Evolutionary conservation across 2,888 invertebrate species (phyloP).

Genomic region (Druceiella hillmani): DNA sequence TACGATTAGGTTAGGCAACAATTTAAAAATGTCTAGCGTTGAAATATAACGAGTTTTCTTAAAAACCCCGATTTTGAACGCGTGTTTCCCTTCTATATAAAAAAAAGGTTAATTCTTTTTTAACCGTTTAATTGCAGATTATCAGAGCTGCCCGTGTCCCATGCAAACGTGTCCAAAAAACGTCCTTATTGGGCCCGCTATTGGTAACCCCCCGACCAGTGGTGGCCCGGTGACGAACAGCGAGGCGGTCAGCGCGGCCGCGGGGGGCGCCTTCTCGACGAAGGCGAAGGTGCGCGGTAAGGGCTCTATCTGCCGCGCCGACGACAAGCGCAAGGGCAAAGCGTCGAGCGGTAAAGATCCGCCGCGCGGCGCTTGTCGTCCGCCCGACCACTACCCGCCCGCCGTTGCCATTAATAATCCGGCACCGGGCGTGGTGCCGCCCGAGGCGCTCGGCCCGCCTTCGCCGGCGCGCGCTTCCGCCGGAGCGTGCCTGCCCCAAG

Average conservation of each 20-base stretch:
- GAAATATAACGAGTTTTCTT: too few species aligned
- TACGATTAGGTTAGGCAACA: too few species aligned
- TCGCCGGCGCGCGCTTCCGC: slow-evolving; percentile 66
- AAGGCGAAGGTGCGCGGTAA: slow-evolving; percentile 46
- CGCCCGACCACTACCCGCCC: too few species aligned
- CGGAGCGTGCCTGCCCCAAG: slow-evolving; percentile 59
- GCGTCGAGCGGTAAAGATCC: slow-evolving; percentile 13
- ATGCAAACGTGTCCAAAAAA: slow-evolving; percentile 96
- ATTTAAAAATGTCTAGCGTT: too few species aligned
- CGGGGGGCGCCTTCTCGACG: slow-evolving; percentile 49
- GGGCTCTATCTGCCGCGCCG: slow-evolving; percentile 38
- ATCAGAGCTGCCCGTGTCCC: slow-evolving; percentile 76
- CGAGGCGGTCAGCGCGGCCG: slow-evolving; percentile 37
- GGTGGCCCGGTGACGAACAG: slow-evolving; percentile 49
- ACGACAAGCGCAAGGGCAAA: slow-evolving; percentile 32
- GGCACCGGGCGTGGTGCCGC: slow-evolving; percentile 26
- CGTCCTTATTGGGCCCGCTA: slow-evolving; percentile 97
- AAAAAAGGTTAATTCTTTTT: too few species aligned
- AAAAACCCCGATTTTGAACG: too few species aligned
- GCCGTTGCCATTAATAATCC: slow-evolving; percentile 17
- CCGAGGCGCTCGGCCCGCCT: slow-evolving; percentile 53
- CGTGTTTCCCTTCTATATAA: too few species aligned
- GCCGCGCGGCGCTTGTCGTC: slow-evolving; percentile 7
- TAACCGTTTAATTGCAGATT: too few species aligned
- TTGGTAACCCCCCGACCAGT: slow-evolving; percentile 87